Evolutionary conservation across 2,797 vertebrate genomes (phyloP).

Genomic region (Hypotaenidia philippensis): DNA sequence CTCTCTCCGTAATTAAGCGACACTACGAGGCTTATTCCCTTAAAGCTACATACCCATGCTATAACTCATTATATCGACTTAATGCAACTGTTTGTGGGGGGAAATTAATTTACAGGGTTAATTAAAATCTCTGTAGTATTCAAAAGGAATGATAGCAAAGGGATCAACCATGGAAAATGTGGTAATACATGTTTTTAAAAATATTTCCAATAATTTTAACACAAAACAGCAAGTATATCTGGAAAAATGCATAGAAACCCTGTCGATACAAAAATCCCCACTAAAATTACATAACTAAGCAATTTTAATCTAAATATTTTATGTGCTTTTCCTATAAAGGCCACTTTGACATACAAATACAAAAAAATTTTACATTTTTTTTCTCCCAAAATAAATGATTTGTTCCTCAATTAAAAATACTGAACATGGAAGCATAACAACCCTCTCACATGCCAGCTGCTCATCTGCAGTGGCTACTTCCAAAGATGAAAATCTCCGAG

Average conservation of each 20-base stretch:
- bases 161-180: conserved; percentile 52
- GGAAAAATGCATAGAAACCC: conserved; percentile 74
- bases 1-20: neutral
- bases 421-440: conserved; percentile 38
- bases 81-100: conserved; percentile 35
- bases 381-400: conserved; percentile 67
- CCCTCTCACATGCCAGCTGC: neutral
- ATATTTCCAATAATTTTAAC: conserved; percentile 57
- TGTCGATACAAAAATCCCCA: conserved; percentile 71
- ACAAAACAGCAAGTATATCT: conserved; percentile 60
- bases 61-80: conserved; percentile 32
- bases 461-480: neutral
- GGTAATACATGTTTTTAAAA: conserved; percentile 37
- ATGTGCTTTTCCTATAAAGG: conserved; percentile 76
- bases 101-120: conserved; percentile 55
- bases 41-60: conserved; percentile 40
- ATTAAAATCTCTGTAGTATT: conserved; percentile 44
- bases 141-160: conserved; percentile 56
- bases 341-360: conserved; percentile 73
- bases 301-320: conserved; percentile 63
- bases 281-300: conserved; percentile 61
- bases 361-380: conserved; percentile 54
- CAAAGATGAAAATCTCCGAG: conserved; percentile 19
- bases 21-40: conserved; percentile 5
- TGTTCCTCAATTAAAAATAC: conserved; percentile 58